Percentiles rank a stretch among this genome's conserved stretches.
phyloP scores from a whole-genome alignment of 2,797 vertebrate genomes.

The Coregonus sp. region DNA sequence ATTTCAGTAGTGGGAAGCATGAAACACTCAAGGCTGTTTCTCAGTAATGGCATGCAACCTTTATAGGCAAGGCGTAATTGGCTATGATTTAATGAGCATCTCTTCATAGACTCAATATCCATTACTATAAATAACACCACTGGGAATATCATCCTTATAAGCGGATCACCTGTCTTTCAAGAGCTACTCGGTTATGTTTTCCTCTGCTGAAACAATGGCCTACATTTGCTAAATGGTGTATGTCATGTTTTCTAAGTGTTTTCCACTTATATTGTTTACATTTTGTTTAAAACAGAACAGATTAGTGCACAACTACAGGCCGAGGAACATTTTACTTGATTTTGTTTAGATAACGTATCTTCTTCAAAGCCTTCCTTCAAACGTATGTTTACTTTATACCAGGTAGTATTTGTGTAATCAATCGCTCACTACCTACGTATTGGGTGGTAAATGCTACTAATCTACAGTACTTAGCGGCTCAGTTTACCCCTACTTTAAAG shows the following conservation, averaged over 20 bases:
- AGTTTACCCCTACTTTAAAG: slow-evolving; percentile 19
- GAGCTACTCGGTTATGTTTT: slow-evolving; percentile 52
- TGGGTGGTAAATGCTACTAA: neutral
- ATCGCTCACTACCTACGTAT: neutral
- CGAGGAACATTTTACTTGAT: slow-evolving; percentile 29
- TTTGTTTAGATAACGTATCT: slow-evolving; percentile 14
- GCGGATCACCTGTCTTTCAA: slow-evolving; percentile 64
- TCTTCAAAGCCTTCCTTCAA: slow-evolving; percentile 5
- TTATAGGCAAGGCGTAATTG: slow-evolving; percentile 64
- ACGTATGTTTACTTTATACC: neutral
- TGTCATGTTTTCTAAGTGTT: neutral
- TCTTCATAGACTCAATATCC: slow-evolving; percentile 73
- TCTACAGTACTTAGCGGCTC: slow-evolving; percentile 7
- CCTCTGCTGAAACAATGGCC: slow-evolving; percentile 29
- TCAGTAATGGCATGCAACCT: slow-evolving; percentile 58
- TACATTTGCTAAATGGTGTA: no score
- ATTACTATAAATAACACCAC: slow-evolving; percentile 69
- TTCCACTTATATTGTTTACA: no score
- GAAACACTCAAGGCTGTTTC: slow-evolving; percentile 67
- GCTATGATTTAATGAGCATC: slow-evolving; percentile 70
- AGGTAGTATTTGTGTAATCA: neutral
- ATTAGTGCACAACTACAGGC: slow-evolving; percentile 13
- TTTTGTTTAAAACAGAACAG: neutral
- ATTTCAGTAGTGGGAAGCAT: slow-evolving; percentile 61
- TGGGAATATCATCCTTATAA: slow-evolving; percentile 71